Conservation (phyloP, 2,113 vertebrate genomes). For the Prunella fulvescens region DNA sequence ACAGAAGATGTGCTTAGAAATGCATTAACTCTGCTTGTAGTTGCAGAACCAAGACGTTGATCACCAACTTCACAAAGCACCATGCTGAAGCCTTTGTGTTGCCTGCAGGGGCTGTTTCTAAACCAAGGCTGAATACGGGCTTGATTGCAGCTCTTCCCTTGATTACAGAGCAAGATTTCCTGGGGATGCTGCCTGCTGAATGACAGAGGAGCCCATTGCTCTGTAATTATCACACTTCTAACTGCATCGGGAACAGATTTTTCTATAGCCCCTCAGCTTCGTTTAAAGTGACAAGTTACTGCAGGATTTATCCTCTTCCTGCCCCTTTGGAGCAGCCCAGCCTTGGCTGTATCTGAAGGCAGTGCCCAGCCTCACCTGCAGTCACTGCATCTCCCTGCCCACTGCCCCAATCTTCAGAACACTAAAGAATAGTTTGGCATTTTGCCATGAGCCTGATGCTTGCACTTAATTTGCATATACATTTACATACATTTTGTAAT, state of each 20-base stretch:
- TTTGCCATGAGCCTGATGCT: slow-evolving; percentile 63
- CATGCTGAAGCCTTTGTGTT: slow-evolving; percentile 56
- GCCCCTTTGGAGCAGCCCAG: background rate
- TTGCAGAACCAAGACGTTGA: background rate
- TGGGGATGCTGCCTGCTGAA: slow-evolving; percentile 78
- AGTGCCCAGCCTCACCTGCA: background rate
- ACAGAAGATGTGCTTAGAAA: background rate
- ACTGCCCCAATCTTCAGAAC: background rate
- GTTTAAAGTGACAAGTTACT: slow-evolving; percentile 58
- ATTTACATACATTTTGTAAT: slow-evolving; percentile 75
- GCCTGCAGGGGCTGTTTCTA: slow-evolving; percentile 76
- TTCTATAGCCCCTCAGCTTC: slow-evolving; percentile 48
- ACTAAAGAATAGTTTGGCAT: slow-evolving; percentile 17
- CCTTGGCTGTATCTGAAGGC: background rate
- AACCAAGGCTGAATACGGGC: slow-evolving; percentile 76
- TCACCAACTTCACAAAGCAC: slow-evolving; percentile 44
- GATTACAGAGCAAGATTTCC: slow-evolving; percentile 80
- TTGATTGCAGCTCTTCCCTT: slow-evolving; percentile 81
- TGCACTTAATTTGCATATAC: slow-evolving; percentile 46
- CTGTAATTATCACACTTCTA: slow-evolving; percentile 78
- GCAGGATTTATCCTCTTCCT: slow-evolving; percentile 25
- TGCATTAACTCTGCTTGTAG: background rate
- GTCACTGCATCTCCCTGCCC: background rate
- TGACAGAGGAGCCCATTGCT: slow-evolving; percentile 70
- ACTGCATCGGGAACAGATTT: slow-evolving; percentile 71